Base-by-base conservation (phyloP, 2,797 vertebrate genomes). In the Columba guinea region DNA sequence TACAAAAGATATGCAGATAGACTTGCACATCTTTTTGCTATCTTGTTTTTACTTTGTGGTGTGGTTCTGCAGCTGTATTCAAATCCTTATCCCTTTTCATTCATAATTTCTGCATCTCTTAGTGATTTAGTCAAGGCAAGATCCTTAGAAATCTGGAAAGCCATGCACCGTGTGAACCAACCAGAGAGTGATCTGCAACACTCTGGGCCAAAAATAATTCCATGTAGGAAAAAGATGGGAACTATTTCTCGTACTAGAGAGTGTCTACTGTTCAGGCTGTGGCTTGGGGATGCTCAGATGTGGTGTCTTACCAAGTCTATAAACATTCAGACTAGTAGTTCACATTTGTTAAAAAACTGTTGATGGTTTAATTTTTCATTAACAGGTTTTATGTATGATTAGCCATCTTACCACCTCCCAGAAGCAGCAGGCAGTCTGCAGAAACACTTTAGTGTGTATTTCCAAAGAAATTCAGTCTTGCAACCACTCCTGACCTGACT, bases 121-220 rank as follows among this genome's bases (percentile, higher is more conserved):
- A 14, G 68, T 84, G 26, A 56, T 71, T 81, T 67, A 58, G 41
- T n/a, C 3, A 9, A 77, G 53, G 19, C 21, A 60, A 80, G 55
- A 55, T 77, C 26, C 35, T 49, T 24, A 80, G 30, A n/a, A 58
- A 71, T 51, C 46, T 75, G 69, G 32, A 91, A 86, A 86, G 9
- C 24, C 0, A 0, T 26, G 39, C 35, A 11, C 5, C 71, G 22
- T 35, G 34, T 86, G 65, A 88, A 20, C 1, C 1, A 64, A 65
- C 67, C 49, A 13, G 48, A 26, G 9, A 7, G 15, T 74, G 22
- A 41, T 84, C 8, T 67, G 60, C 52, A 51, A 46, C n/a, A 76
- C 24, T 23, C 37, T 7, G 35, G 58, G 49, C 30, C 37, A 56
- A 26, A 65, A 74, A 69, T 26, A 81, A 37, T 9, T 59, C 30